Base-by-base conservation (phyloP, 2,113 vertebrate genomes). In the Romanogobio albipinnatus region DNA sequence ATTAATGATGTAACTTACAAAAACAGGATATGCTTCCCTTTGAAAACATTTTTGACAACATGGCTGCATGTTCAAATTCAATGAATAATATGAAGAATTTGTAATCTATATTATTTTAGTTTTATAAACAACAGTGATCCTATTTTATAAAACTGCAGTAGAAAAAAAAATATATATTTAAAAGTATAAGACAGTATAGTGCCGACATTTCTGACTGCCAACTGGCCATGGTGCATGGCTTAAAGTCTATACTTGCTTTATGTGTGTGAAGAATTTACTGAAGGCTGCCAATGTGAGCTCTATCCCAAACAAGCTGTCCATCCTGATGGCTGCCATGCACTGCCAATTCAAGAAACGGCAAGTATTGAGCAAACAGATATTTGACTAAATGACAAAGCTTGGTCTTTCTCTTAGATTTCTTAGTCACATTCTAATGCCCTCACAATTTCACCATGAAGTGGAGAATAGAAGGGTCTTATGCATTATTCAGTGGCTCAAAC, bases 401-500 rank as follows among this genome's bases (percentile, higher is more conserved):
- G n/a, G 24, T n/a, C 47, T 51, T 29, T 49, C 29, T 51, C n/a
- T 75, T 8, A 15, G 24, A 14, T n/a, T 29, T 75, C 73, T 51
- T 74, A 43, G 59, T 62, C 19, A 51, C 59, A 58, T 76, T 81
- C 17, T 22, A 75, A 47, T 49, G 36, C 73, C 9, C 51, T 66
- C 26, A 78, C 58, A 45, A 64, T 76, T 39, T 80, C 24, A 53
- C 61, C 39, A 39, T 39, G 39, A 39, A 49, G 62, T 51, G 29
- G 56, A 76, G 81, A 87, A 85, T 85, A 76, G 71, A 88, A 89
- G 71, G 76, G 43, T 71, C 53, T 76, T 68, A 87, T 89, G 58
- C 83, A 88, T 89, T 78, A 89, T 88, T 88, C 79, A 89, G 29
- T 4, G 13, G 45, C 15, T 74, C 68, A 79, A 85, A 87, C 74